Evolutionary conservation across 1,140 invertebrate species (phyloP), one percentile per base, ranked within the genome.

Genomic region (Bombus sibiricus): DNA sequence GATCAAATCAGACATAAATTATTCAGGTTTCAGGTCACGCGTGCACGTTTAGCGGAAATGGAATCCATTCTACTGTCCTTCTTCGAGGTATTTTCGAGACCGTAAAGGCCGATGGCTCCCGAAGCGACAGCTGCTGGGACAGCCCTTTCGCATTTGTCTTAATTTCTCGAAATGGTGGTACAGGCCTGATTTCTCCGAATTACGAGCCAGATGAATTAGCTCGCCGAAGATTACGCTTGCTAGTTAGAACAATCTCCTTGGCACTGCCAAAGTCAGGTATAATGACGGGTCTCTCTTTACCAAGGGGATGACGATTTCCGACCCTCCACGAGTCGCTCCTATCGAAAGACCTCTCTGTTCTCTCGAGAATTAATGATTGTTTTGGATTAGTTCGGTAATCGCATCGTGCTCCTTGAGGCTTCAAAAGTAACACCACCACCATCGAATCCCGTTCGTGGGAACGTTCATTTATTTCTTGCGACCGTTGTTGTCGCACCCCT

Each of bases 61-160:
- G 82, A 84, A 84, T 84, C 66, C 76, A 79, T 84, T 84, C 68
- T n/a, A 59, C 10, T 59, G 66, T 84, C 66, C 66, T 84, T 79
- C 76, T 59, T 59, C 39, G 32, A 72, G 62, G 76, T 80, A 85
- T 85, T 85, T 80, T 64, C 83, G 66, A 71, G 76, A 32, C 32
- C n/a, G 73, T 15, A 43, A 37, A 25, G 53, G 71, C 37, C 57
- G 41, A 28, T 28, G 10, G 22, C 41, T 18, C n/a, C 9, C 1
- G 81, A 22, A 77, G 68, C 81, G 72, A 84, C 82, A 84, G 76
- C 75, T 79, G 76, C 66, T 4, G 76, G 22, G 82, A 84, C 82
- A 84, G 82, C 64, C 82, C 82, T 84, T 84, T 79, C 82, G 82
- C 82, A 84, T 84, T 84, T 79, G 82, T 84, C 82, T 84, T 84